Base-by-base conservation (phyloP, 2,888 invertebrate species). In the Drosophila greeni region DNA sequence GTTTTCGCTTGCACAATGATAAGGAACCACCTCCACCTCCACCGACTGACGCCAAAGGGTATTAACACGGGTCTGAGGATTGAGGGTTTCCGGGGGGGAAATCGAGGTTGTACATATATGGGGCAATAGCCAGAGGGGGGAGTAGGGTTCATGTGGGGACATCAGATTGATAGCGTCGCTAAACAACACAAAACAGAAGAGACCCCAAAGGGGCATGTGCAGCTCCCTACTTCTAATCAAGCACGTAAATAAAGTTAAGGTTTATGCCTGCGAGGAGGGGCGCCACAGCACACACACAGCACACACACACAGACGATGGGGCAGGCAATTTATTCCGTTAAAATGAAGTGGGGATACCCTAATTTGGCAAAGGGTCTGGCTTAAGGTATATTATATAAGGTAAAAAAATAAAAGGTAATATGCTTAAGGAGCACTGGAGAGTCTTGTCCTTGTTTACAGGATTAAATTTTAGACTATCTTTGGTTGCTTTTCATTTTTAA, bases 181-280 rank as follows among this genome's bases (percentile, higher is more conserved):
- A 57, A 58, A 69, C 54, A 74, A 58, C 55, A 60, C 33, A 59
- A 64, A 64, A 62, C 64, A 64, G 62, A 62, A 61, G 34, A 64
- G 40, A 58, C 20, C 61, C 70, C 60, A 47, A 40, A 60, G 60
- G 60, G 53, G 42, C 47, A 47, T 47, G 45, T 29, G 18, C 45
- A 29, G 45, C 45, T 42, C 57, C 52, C 68, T 57, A 64, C 74
- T 69, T 80, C 82, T 84, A 81, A 81, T 81, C 84, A 81, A 82
- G 81, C 81, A 81, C 82, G 81, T 81, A 81, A 81, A 84, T 81
- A 81, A 81, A 81, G 84, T 76, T 79, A 81, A 79, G 79, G 83
- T 81, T 76, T 74, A 83, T 81, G 74, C 78, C 70, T 55, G 56
- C 52, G 51, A 26, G 64, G 51, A 36, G 45, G 29, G 45, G 45